phyloP scores from a whole-genome alignment of 2,113 vertebrate species.

The Dromas ardeola region DNA sequence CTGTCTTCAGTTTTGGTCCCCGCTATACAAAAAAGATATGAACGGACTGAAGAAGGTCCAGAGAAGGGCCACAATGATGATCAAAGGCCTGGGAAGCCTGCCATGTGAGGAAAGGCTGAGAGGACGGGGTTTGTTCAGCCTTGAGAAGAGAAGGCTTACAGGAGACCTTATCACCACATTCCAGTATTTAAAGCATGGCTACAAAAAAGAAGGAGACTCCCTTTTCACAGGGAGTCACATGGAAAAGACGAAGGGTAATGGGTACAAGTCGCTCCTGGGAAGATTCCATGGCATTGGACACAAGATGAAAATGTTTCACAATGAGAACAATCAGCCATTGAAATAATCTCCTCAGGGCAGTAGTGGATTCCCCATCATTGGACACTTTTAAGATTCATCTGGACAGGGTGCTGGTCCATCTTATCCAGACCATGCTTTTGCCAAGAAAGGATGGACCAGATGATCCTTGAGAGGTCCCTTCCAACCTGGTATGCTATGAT shows the following conservation, averaged over 20 bases:
- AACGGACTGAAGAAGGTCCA: not conserved
- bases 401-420: too few relatives aligned
- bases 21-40: not conserved
- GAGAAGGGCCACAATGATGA: not conserved
- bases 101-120: not conserved
- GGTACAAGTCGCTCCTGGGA: not conserved
- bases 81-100: not conserved
- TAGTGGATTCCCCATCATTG: not conserved
- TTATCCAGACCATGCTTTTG: too few relatives aligned
- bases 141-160: not conserved
- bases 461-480: not conserved
- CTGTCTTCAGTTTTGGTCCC: not conserved
- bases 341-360: not conserved
- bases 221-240: not conserved
- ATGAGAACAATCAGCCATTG: not conserved
- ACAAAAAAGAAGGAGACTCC: not conserved
- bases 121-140: not conserved
- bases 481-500: not conserved
- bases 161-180: not conserved
- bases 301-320: not conserved
- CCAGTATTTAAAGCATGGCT: not conserved
- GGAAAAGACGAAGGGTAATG: not conserved
- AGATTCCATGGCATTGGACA: not conserved
- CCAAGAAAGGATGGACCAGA: not conserved
- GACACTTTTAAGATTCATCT: not conserved